phyloP scores from a whole-genome alignment of 2,797 vertebrate genomes.

The Chiroxiphia lanceolata region DNA sequence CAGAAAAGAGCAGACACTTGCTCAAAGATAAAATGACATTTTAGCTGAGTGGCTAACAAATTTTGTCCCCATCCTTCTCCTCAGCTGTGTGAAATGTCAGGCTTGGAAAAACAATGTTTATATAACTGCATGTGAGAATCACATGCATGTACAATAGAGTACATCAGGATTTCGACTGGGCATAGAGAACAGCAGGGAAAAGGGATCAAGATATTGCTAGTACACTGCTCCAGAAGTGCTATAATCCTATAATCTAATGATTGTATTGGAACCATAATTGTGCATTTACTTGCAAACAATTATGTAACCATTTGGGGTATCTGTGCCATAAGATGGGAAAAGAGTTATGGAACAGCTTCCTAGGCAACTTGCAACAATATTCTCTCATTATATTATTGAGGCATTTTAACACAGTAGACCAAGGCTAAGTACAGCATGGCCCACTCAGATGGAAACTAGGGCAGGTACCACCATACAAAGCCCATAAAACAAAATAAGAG shows the following conservation, averaged over 20 bases:
- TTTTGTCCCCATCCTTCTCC: not conserved
- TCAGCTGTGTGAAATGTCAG: not conserved
- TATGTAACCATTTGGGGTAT: not conserved
- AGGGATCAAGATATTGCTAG: not conserved
- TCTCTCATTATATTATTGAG: not conserved
- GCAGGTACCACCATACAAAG: not conserved
- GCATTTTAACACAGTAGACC: not conserved
- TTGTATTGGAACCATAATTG: not conserved
- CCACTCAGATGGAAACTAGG: not conserved
- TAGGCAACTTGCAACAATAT: not conserved
- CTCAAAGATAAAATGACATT: not conserved
- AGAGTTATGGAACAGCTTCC: not conserved
- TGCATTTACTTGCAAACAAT: not conserved
- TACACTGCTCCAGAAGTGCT: not conserved
- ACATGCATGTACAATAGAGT: not conserved
- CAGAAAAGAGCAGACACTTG: not conserved
- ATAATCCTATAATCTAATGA: not conserved
- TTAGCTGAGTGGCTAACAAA: not conserved
- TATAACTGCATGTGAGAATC: not conserved
- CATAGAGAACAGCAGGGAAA: not conserved
- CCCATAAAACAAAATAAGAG: not conserved
- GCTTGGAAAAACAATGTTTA: not conserved
- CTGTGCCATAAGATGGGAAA: not conserved
- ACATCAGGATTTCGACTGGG: not conserved
- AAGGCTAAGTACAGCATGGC: not conserved